Conservation (phyloP, 2,113 vertebrate species). For the Cervus canadensis region DNA sequence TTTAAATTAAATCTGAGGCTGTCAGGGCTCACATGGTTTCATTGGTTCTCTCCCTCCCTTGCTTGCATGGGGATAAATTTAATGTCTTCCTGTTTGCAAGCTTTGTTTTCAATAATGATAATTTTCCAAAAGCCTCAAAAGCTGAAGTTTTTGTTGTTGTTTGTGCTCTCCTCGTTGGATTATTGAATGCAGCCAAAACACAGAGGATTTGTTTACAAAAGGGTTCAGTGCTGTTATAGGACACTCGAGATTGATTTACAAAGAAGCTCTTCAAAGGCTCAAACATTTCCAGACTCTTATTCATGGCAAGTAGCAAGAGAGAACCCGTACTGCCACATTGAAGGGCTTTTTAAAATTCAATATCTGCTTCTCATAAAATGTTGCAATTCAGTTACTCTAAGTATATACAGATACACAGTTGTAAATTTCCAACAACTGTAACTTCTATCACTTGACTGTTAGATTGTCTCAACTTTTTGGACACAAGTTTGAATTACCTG, state of each 20-base stretch:
- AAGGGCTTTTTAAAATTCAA: background rate
- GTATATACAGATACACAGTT: accelerated
- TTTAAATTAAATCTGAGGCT: background rate
- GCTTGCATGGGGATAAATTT: background rate
- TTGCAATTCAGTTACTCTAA: no score
- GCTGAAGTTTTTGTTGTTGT: background rate
- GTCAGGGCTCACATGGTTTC: no score
- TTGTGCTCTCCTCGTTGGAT: accelerated
- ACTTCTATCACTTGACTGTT: accelerated
- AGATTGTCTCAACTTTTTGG: accelerated
- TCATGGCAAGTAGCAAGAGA: accelerated
- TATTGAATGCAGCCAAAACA: background rate
- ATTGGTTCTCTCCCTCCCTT: background rate
- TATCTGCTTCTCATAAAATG: background rate
- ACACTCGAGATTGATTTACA: accelerated
- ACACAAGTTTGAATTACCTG: accelerated
- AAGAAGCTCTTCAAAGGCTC: background rate
- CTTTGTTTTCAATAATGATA: background rate
- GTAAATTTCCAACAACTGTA: accelerated
- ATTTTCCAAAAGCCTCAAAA: background rate
- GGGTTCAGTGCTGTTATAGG: accelerated
- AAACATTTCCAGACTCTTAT: accelerated
- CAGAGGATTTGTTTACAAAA: background rate
- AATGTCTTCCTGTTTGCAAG: background rate
- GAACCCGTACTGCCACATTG: accelerated